Percentiles rank a stretch among this genome's conserved stretches.
Evolutionary conservation across 2,797 vertebrate species (phyloP).

Genomic region (Sciurus carolinensis): DNA sequence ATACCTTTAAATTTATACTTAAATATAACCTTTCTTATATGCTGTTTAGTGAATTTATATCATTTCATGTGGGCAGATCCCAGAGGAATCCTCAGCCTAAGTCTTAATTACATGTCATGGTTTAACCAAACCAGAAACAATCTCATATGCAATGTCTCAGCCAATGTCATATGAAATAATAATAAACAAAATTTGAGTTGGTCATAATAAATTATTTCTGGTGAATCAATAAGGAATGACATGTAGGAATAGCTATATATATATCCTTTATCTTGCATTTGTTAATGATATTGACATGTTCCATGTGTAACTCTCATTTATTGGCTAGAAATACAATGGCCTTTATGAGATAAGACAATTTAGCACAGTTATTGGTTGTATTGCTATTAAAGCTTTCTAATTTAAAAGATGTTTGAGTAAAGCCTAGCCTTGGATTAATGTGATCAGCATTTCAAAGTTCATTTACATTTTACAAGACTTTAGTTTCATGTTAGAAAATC

Average conservation of each 20-base stretch:
- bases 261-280: not conserved
- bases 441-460: not conserved
- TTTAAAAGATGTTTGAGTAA: slow-evolving; percentile 26
- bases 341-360: slow-evolving; percentile 18
- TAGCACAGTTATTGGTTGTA: not conserved
- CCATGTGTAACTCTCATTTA: not conserved
- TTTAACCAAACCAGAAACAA: slow-evolving; percentile 19
- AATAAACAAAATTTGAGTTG: not conserved
- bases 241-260: not conserved
- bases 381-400: slow-evolving; percentile 48
- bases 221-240: not conserved
- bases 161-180: not conserved
- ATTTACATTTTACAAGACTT: slow-evolving; percentile 56
- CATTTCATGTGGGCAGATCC: not conserved
- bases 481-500: not conserved
- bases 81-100: not conserved
- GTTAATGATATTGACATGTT: not conserved
- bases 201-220: slow-evolving; percentile 22
- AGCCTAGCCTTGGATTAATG: slow-evolving; percentile 43
- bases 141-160: not conserved
- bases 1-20: not conserved
- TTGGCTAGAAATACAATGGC: not conserved
- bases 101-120: not conserved
- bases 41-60: not conserved
- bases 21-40: not conserved